phyloP scores from a whole-genome alignment of 1,140 invertebrate genomes.

The Drosophila nasuta region DNA sequence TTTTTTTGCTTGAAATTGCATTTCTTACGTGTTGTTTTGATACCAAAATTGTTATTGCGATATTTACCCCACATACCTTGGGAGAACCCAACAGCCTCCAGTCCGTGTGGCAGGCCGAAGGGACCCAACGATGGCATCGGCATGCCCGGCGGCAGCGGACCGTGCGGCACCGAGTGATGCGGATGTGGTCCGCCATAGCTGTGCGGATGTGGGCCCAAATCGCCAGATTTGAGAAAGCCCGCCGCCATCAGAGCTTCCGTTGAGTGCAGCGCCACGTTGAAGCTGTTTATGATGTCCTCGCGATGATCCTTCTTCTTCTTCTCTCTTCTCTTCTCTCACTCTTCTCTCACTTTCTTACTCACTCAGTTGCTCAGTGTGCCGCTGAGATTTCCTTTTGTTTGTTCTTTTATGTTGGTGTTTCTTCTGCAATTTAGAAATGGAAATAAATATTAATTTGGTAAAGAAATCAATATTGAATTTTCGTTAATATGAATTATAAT shows the following conservation, averaged over 20 bases:
- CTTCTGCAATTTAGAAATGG: too few species aligned
- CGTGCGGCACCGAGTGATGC: conserved; percentile 83
- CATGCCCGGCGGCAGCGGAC: conserved; percentile 84
- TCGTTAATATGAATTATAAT: too few species aligned
- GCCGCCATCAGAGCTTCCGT: conserved; percentile 85
- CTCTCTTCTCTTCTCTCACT: conserved; percentile 6
- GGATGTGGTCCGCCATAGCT: conserved; percentile 84
- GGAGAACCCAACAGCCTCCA: conserved; percentile 85
- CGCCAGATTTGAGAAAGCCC: conserved; percentile 83
- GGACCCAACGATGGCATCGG: conserved; percentile 84
- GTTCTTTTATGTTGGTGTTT: too few species aligned
- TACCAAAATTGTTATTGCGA: conserved; percentile 82
- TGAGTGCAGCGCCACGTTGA: conserved; percentile 84
- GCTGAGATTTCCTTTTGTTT: background rate
- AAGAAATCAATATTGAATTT: too few species aligned
- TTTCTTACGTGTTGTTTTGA: conserved; percentile 17
- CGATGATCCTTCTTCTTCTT: conserved; percentile 19
- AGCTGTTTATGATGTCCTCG: conserved; percentile 54
- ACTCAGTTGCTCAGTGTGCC: background rate
- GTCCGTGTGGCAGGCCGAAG: conserved; percentile 85
- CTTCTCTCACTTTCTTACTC: background rate
- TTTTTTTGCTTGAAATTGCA: too few species aligned
- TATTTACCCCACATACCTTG: conserved; percentile 86
- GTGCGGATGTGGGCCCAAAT: conserved; percentile 83
- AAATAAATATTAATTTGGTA: too few species aligned